Base-by-base conservation (phyloP, 2,888 invertebrate species). In the Blomia tropicalis region DNA sequence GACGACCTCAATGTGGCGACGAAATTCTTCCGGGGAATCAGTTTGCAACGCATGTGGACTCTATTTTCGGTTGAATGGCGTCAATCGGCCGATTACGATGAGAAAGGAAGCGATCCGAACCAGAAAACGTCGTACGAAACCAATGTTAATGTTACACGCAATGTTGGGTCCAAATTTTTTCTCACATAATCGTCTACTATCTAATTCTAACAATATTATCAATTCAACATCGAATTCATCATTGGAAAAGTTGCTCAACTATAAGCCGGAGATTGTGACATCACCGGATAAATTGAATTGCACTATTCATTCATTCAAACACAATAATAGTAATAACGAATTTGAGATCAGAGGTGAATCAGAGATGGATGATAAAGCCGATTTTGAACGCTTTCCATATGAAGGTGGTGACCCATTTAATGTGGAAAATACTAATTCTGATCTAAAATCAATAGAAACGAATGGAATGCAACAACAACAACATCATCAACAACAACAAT, bases 1-100 rank as follows among this genome's bases (percentile, higher is more conserved):
- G 43, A 25, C 59, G 5, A 58, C 59, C n/a, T 58, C 59, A n/a
- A 58, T 58, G 59, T 58, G 59, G 59, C n/a, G 59, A 23, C 47
- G 59, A 4, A 58, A 58, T 41, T 14, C 59, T 17, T 4, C 19
- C 3, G 59, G 59, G 7, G 59, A 58, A 17, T 58, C 59, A 22
- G 59, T 58, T 22, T 58, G 59, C 43, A 58, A 58, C 27, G 59
- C 59, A 2, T 58, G 59, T 29, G 59, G 59, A 2, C 27, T 56
- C 2, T 56, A 56, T 25, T 56, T 32, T 25, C 56, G 56, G 11
- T 25, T 56, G 30, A 41, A 58, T 58, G 59, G 59, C 2, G 43
- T 58, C n/a, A 58, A 58, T 41, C 36, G 59, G 25, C 59, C 59
- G 14, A 41, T 58, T 7, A 41, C 51, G 7, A 58, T 58, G 59